Conservation (phyloP, 2,797 vertebrate species). For the Poecilia velifera region DNA sequence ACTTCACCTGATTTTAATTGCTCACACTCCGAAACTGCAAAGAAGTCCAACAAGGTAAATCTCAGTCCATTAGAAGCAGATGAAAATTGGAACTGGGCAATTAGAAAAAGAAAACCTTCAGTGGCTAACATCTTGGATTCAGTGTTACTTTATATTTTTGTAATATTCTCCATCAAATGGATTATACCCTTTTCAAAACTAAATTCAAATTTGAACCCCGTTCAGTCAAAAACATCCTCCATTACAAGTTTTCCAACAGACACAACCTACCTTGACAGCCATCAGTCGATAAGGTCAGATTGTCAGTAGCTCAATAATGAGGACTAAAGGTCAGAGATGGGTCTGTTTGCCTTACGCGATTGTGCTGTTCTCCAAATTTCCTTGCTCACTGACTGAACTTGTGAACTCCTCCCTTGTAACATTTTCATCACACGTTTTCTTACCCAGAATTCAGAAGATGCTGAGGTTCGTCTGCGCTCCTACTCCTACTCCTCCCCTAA, state of each 20-base stretch:
- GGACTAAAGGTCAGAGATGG: constrained; percentile 18
- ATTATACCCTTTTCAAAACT: not conserved
- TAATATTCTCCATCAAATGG: too few species aligned
- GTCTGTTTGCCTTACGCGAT: constrained; percentile 7
- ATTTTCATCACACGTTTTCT: constrained; percentile 23
- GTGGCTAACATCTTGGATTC: not conserved
- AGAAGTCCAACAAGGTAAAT: constrained; percentile 82
- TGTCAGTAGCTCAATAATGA: constrained; percentile 37
- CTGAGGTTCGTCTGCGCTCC: constrained; percentile 90
- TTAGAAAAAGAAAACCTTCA: not conserved
- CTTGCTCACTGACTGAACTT: constrained; percentile 6
- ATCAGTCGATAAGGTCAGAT: constrained; percentile 17
- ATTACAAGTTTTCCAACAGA: constrained; percentile 10
- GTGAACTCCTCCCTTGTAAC: constrained; percentile 20
- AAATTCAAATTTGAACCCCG: not conserved
- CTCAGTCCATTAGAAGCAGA: not conserved
- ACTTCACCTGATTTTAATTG: constrained; percentile 73
- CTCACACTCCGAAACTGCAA: constrained; percentile 68
- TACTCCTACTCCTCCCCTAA: constrained; percentile 96
- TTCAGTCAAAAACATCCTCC: not conserved
- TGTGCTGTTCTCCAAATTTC: constrained; percentile 4
- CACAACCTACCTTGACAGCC: constrained; percentile 4
- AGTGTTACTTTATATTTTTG: not conserved
- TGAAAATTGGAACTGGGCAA: not conserved
- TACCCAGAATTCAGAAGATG: constrained; percentile 79